These are phyloP conservation scores for Tipula unca DNA, from an alignment of 2,888 invertebrate genomes.

Conservation along the genomic window DNA sequence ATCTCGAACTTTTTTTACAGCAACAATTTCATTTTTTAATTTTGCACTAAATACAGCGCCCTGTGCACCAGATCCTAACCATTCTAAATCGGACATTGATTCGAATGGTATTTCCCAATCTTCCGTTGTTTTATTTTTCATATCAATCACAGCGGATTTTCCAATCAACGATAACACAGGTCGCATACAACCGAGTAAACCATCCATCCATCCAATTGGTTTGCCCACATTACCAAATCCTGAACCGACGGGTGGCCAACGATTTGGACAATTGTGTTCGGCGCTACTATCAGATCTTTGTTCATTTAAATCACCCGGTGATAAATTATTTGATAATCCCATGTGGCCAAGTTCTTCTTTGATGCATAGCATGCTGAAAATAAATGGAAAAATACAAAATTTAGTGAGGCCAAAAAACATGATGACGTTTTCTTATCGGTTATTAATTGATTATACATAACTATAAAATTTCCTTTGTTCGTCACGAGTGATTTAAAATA, in stretches of 20 bases:
- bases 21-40: slow-evolving; percentile 74
- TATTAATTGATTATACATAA: too few species aligned
- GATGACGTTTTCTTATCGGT: not conserved
- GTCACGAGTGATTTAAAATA: too few species aligned
- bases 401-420: too few species aligned
- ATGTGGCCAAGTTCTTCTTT: slow-evolving; percentile 55
- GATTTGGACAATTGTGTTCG: slow-evolving; percentile 41
- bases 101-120: slow-evolving; percentile 96
- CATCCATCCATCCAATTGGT: slow-evolving; percentile 65
- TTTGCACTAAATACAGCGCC: slow-evolving; percentile 90
- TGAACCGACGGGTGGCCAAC: slow-evolving; percentile 44
- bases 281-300: slow-evolving; percentile 41
- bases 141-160: slow-evolving; percentile 62
- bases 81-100: slow-evolving; percentile 74
- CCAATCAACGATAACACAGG: slow-evolving; percentile 82
- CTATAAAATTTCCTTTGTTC: too few species aligned
- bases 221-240: slow-evolving; percentile 43
- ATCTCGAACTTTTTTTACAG: slow-evolving; percentile 93
- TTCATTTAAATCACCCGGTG: slow-evolving; percentile 33
- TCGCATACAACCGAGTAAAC: slow-evolving; percentile 78
- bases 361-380: slow-evolving; percentile 52
- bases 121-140: slow-evolving; percentile 52
- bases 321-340: slow-evolving; percentile 34
- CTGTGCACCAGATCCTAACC: slow-evolving; percentile 92
- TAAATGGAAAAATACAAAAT: slow-evolving; percentile 18